Percentiles rank a stretch among this genome's conserved stretches.
Evolutionary conservation across 2,113 vertebrate species (phyloP).

Genomic region (Ciconia boyciana): DNA sequence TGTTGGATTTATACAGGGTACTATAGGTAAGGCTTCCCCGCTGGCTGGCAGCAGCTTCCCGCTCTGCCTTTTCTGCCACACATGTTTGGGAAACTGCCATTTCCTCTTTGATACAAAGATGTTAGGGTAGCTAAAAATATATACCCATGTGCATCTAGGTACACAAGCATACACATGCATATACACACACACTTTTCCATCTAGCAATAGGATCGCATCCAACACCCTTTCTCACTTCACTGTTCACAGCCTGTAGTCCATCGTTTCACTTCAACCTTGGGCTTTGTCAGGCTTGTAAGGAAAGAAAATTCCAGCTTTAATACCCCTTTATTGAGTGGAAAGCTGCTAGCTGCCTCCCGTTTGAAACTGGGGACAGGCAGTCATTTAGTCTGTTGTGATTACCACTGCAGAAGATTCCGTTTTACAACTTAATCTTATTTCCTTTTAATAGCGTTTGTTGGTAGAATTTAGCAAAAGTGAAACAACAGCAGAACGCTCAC

Average conservation of each 20-base stretch:
- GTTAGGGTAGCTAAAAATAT: not conserved
- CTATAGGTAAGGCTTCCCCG: not conserved
- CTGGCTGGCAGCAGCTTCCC: not conserved
- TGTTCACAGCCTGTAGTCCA: not conserved
- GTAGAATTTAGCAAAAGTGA: not conserved
- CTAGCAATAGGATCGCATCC: not conserved
- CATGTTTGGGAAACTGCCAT: rapidly evolving
- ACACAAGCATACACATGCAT: not conserved
- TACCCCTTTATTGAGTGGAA: not conserved
- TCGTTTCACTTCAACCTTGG: not conserved
- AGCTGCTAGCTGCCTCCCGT: not conserved
- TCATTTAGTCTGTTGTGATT: not conserved
- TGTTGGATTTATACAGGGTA: not conserved
- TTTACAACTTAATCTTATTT: slow-evolving; percentile 54
- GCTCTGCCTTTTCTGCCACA: not conserved
- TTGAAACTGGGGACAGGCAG: not conserved
- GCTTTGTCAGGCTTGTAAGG: not conserved
- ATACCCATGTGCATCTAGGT: not conserved
- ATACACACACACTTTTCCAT: not conserved
- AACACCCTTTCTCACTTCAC: not conserved
- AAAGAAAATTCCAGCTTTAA: not conserved
- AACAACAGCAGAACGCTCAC: not conserved
- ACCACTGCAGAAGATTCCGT: not conserved
- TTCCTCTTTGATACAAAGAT: not conserved
- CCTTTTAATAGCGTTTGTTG: slow-evolving; percentile 42